phyloP scores from a whole-genome alignment of 2,888 invertebrate genomes.

The Vandiemenella viatica region DNA sequence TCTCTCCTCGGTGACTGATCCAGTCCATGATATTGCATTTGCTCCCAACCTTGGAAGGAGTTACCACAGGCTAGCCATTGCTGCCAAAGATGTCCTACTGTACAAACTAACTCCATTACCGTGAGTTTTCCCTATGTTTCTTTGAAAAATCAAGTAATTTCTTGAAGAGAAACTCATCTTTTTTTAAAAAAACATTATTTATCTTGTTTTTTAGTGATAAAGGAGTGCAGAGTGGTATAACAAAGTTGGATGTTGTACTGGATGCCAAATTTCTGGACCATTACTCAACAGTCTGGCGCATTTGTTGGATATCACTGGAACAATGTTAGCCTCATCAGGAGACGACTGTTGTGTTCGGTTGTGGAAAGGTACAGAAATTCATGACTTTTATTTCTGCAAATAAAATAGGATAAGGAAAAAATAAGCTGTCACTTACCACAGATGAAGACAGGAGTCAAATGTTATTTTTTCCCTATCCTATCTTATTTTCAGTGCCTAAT shows the following conservation, averaged over 20 bases:
- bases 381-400: too few species aligned
- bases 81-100: constrained; percentile 84
- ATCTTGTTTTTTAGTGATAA: constrained; percentile 17
- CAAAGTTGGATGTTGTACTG: constrained; percentile 62
- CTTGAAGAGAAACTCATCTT: background rate
- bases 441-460: too few species aligned
- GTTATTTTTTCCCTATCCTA: too few species aligned
- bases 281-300: constrained; percentile 84
- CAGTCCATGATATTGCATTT: constrained; percentile 89
- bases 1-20: constrained; percentile 60
- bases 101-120: constrained; percentile 59
- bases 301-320: constrained; percentile 93
- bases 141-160: too few species aligned
- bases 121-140: constrained; percentile 31
- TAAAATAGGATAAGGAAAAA: too few species aligned
- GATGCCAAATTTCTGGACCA: constrained; percentile 81
- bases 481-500: too few species aligned
- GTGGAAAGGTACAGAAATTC: constrained; percentile 79
- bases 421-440: too few species aligned
- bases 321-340: constrained; percentile 86
- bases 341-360: constrained; percentile 90
- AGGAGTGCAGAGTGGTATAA: constrained; percentile 33
- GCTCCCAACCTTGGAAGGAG: constrained; percentile 89
- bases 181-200: too few species aligned
- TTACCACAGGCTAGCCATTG: constrained; percentile 84